Evolutionary conservation across 1,140 invertebrate species (phyloP).

Genomic region (Wiebesia pumilae): DNA sequence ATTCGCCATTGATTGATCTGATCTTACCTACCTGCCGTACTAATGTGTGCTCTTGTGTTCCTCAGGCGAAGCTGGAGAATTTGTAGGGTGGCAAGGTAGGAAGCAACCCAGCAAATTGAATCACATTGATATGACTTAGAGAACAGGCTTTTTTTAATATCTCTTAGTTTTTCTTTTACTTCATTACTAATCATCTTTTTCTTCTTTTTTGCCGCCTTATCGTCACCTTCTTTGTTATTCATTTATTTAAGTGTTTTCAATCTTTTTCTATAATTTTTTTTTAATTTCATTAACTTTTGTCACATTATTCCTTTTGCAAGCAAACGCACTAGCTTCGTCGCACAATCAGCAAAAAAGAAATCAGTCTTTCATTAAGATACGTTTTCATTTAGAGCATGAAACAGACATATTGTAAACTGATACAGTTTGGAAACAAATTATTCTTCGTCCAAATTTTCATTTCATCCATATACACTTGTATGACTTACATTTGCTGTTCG

Average conservation of each 20-base stretch:
- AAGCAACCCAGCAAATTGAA: slow-evolving; percentile 76
- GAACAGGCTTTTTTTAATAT: slow-evolving; percentile 65
- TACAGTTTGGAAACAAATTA: slow-evolving; percentile 26
- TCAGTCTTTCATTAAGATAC: slow-evolving; percentile 7
- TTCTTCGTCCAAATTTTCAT: slow-evolving; percentile 53
- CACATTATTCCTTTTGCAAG: slow-evolving; percentile 43
- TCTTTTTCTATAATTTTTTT: slow-evolving; percentile 57
- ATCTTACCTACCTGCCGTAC: slow-evolving; percentile 76
- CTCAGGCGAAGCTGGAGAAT: slow-evolving; percentile 87
- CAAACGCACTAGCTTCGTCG: slow-evolving; percentile 51
- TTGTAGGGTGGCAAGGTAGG: slow-evolving; percentile 90
- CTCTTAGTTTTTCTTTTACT: slow-evolving; percentile 48
- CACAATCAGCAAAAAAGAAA: slow-evolving; percentile 40
- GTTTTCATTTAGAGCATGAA: slow-evolving; percentile 41
- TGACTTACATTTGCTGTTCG: not conserved
- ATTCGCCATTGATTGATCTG: slow-evolving; percentile 73
- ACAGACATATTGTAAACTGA: slow-evolving; percentile 25
- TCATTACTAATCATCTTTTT: slow-evolving; percentile 44
- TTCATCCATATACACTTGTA: slow-evolving; percentile 22
- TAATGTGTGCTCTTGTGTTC: slow-evolving; percentile 77
- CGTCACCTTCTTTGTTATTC: slow-evolving; percentile 40
- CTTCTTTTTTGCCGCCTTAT: slow-evolving; percentile 43
- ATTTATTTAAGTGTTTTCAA: slow-evolving; percentile 50
- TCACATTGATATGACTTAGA: slow-evolving; percentile 74
- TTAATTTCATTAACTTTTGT: slow-evolving; percentile 17